Percentiles rank a stretch among this genome's conserved stretches.
phyloP scores from a whole-genome alignment of 1,140 invertebrate species.

The Anagrus nilaparvatae region DNA sequence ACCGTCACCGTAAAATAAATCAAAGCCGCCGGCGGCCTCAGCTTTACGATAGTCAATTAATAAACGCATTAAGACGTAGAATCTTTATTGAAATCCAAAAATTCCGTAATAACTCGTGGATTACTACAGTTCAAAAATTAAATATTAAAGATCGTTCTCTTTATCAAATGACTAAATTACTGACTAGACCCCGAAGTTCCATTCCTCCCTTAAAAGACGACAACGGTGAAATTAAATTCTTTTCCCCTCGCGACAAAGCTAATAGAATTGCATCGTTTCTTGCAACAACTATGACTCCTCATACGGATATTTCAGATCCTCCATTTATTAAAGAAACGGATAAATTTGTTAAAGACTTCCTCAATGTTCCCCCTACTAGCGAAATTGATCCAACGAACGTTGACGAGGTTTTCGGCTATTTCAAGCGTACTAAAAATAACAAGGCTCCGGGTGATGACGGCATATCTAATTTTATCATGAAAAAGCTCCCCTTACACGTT shows the following conservation, averaged over 20 bases:
- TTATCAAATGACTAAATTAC: slow-evolving; percentile 5
- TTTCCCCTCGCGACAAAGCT: slow-evolving; percentile 2
- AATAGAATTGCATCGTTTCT: slow-evolving; percentile 1
- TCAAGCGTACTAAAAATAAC: not conserved
- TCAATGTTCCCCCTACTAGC: not conserved
- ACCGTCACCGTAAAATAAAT: too few relatives aligned
- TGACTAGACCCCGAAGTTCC: not conserved
- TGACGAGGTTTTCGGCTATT: not conserved
- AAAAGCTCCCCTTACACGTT: not conserved
- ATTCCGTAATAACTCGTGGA: not conserved
- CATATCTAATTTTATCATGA: slow-evolving; percentile 2
- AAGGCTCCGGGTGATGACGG: slow-evolving; percentile 4
- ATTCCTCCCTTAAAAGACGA: not conserved
- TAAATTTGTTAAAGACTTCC: not conserved
- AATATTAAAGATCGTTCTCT: slow-evolving; percentile 8
- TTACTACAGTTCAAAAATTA: not conserved
- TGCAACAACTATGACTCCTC: too few relatives aligned
- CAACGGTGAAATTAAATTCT: not conserved
- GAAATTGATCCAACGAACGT: not conserved
- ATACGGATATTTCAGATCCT: not conserved
- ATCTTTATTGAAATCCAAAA: not conserved
- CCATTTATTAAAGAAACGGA: not conserved
- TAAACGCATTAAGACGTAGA: too few relatives aligned
- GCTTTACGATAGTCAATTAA: too few relatives aligned
- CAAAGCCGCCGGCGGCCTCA: too few relatives aligned